Evolutionary conservation across 2,113 vertebrate genomes (phyloP).

Genomic region (Chelonoidis abingdonii): DNA sequence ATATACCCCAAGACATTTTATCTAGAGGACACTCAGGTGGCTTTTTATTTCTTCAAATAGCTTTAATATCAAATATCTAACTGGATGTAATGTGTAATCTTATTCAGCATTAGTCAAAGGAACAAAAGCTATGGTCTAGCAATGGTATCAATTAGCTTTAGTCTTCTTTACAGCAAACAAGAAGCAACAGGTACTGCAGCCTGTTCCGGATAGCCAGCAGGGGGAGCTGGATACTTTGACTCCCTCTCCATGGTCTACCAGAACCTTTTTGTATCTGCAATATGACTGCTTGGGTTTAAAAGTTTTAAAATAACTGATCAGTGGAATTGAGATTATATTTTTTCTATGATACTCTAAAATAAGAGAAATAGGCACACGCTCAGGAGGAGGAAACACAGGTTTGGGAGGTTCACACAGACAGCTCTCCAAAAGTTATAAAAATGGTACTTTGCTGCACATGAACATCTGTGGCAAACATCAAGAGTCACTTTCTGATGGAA

Average conservation of each 20-base stretch:
- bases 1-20: conserved; percentile 40
- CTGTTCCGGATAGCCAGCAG: background rate
- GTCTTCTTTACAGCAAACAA: conserved; percentile 8
- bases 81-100: conserved; percentile 35
- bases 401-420: background rate
- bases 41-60: conserved; percentile 54
- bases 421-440: background rate
- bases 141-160: conserved; percentile 38
- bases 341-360: conserved; percentile 3
- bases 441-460: accelerated
- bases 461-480: background rate
- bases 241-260: background rate
- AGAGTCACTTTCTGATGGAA: background rate
- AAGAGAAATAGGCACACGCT: background rate
- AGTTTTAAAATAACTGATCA: conserved; percentile 47
- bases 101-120: conserved; percentile 56
- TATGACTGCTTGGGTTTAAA: background rate
- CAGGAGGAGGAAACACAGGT: background rate
- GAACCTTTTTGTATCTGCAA: background rate
- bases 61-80: conserved; percentile 57
- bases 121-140: background rate
- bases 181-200: background rate
- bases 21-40: conserved; percentile 58
- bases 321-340: conserved; percentile 25
- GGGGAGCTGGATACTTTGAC: background rate